Percentiles rank a stretch among this genome's conserved stretches.
Evolutionary conservation across 2,888 invertebrate species (phyloP).

Genomic region (Eudasyphora cyanicolor): DNA sequence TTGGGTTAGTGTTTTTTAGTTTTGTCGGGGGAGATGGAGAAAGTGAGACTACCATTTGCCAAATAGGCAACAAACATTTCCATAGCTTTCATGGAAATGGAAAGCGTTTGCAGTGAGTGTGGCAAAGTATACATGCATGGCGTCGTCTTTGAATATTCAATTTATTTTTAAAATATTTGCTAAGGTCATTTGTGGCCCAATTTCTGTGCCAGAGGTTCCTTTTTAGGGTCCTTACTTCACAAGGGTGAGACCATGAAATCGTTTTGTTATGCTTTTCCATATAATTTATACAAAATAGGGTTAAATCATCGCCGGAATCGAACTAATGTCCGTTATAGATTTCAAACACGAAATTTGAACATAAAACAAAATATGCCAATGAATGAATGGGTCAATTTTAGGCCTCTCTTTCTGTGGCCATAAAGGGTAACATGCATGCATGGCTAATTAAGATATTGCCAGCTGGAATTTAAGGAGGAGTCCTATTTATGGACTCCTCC

Average conservation of each 20-base stretch:
- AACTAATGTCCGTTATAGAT: constrained; percentile 35
- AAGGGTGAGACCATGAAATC: background rate
- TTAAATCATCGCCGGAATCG: constrained; percentile 38
- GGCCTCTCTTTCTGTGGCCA: background rate
- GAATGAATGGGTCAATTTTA: background rate
- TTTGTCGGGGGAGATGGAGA: background rate
- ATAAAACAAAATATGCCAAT: constrained; percentile 26
- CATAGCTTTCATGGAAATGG: background rate
- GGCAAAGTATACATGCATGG: no score
- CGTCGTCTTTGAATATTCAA: background rate
- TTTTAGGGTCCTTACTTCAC: background rate
- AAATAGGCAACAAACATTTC: background rate
- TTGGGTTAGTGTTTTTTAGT: no score
- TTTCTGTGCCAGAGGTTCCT: background rate
- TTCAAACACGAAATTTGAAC: constrained; percentile 33
- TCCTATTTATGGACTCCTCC: constrained; percentile 20
- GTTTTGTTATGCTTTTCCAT: background rate
- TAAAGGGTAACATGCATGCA: constrained; percentile 6
- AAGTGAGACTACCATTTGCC: no score
- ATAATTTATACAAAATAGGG: constrained; percentile 20
- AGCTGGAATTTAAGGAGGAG: background rate
- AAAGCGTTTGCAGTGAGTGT: background rate
- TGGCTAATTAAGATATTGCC: constrained; percentile 37
- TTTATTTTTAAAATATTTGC: constrained; percentile 26
- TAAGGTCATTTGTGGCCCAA: constrained; percentile 26